phyloP scores from a whole-genome alignment of 2,888 invertebrate genomes.

The Cheiracanthium punctorium region DNA sequence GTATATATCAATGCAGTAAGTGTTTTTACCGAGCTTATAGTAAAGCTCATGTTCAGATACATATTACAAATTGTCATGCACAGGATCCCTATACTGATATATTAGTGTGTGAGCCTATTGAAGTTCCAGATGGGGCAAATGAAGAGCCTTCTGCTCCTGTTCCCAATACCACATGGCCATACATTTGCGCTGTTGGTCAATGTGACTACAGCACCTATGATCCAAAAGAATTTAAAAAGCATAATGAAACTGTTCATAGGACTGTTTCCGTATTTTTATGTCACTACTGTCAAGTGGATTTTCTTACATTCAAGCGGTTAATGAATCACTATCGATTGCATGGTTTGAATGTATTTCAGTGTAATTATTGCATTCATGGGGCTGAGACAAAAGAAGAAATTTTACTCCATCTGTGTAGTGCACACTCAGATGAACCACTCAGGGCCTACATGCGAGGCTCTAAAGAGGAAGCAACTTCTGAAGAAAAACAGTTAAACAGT shows the following conservation, averaged over 20 bases:
- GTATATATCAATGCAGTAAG: slow-evolving; percentile 50
- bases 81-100: slow-evolving; percentile 4
- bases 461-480: slow-evolving; percentile 23
- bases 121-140: background rate
- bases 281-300: slow-evolving; percentile 55
- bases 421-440: slow-evolving; percentile 47
- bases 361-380: slow-evolving; percentile 58
- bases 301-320: slow-evolving; percentile 44
- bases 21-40: slow-evolving; percentile 62
- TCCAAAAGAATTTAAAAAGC: slow-evolving; percentile 47
- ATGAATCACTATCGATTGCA: slow-evolving; percentile 52
- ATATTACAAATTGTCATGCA: slow-evolving; percentile 38
- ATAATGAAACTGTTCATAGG: slow-evolving; percentile 44
- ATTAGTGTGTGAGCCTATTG: slow-evolving; percentile 17
- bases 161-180: slow-evolving; percentile 37
- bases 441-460: slow-evolving; percentile 49
- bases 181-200: slow-evolving; percentile 46
- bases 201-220: slow-evolving; percentile 52
- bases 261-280: slow-evolving; percentile 48
- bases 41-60: slow-evolving; percentile 53
- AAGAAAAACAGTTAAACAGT: background rate
- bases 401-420: slow-evolving; percentile 42
- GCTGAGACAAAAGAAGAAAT: slow-evolving; percentile 60
- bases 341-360: slow-evolving; percentile 59
- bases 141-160: background rate